phyloP scores from a whole-genome alignment of 2,113 vertebrate genomes.

The Corynorhinus townsendii region DNA sequence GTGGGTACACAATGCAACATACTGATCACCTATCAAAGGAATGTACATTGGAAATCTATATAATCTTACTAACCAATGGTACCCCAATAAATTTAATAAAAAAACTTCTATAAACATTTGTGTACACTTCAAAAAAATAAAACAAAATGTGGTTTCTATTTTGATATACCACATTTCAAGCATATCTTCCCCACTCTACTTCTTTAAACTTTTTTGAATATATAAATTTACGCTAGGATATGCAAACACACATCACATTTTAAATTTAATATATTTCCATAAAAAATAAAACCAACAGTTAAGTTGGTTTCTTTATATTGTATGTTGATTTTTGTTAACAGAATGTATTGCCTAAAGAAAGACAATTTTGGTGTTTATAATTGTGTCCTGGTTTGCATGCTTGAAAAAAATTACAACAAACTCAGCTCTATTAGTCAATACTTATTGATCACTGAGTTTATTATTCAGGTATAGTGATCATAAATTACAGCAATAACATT shows the following conservation, averaged over 20 bases:
- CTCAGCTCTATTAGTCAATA: not conserved
- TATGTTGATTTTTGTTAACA: not conserved
- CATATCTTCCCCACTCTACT: not conserved
- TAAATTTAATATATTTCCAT: not conserved
- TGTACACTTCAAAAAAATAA: not conserved
- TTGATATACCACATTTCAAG: not conserved
- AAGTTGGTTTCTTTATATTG: not conserved
- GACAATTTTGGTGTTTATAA: not conserved
- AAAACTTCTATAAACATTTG: not conserved
- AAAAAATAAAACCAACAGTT: not conserved
- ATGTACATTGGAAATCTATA: not conserved
- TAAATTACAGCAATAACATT: slow-evolving; percentile 49
- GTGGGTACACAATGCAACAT: not conserved
- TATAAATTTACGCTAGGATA: not conserved
- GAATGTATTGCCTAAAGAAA: not conserved
- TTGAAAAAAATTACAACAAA: not conserved
- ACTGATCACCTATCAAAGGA: not conserved
- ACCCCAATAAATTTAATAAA: not conserved
- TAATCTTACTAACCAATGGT: not conserved
- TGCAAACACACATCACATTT: not conserved
- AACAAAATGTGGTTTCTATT: not conserved
- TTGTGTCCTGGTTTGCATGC: not conserved
- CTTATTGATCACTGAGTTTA: slow-evolving; percentile 24
- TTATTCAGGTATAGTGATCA: not conserved
- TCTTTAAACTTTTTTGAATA: not conserved